These are phyloP conservation scores for Oreochromis grahami DNA, from an alignment of 2,797 vertebrate genomes.

Conservation along the genomic window DNA sequence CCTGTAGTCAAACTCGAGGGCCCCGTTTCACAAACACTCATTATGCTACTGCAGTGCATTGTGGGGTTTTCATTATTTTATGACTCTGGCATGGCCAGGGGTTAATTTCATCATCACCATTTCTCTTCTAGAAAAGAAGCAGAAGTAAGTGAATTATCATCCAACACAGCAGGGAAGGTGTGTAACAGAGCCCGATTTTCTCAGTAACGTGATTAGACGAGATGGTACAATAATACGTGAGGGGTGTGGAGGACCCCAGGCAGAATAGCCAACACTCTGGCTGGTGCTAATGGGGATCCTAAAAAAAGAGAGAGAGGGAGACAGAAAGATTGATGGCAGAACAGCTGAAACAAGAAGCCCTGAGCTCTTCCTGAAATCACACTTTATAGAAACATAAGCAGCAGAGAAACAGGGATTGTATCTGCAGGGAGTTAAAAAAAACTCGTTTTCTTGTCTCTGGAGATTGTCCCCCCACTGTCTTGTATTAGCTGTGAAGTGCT, in stretches of 20 bases:
- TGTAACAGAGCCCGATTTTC: conserved; percentile 20
- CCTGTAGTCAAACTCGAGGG: background rate
- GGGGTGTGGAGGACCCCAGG: background rate
- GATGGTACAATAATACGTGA: conserved; percentile 5
- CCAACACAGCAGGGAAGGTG: conserved; percentile 15
- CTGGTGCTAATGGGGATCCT: background rate
- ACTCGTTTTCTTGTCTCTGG: background rate
- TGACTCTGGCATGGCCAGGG: conserved; percentile 3
- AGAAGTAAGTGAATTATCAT: conserved; percentile 22
- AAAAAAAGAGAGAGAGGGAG: background rate
- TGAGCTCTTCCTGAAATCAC: background rate
- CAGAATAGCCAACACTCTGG: background rate
- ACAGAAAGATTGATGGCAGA: background rate
- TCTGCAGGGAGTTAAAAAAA: conserved; percentile 13
- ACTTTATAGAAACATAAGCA: background rate
- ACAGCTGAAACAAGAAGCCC: conserved; percentile 4
- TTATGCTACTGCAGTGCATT: background rate
- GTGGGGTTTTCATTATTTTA: conserved; percentile 35
- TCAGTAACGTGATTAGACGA: conserved; percentile 13
- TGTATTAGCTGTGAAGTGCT: conserved; percentile 6
- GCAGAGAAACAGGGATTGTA: background rate
- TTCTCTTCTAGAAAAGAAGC: conserved; percentile 5
- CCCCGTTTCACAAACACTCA: background rate
- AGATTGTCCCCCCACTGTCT: conserved; percentile 15
- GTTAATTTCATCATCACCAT: conserved; percentile 40